Base-by-base conservation (phyloP, 2,113 vertebrate genomes). In the Trachemys scripta region DNA sequence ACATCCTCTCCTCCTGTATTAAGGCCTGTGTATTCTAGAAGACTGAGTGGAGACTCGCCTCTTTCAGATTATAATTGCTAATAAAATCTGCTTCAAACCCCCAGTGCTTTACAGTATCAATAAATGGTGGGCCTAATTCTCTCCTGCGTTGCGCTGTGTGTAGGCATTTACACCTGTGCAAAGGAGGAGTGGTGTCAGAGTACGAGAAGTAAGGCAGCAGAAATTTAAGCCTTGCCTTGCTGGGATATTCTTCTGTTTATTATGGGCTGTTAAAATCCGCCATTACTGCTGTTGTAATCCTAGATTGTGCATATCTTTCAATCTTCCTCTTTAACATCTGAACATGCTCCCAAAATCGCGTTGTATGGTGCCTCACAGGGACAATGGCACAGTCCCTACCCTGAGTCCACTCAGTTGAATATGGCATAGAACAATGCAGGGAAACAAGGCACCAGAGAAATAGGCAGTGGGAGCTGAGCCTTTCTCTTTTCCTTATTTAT, bases 281-380 rank as follows among this genome's bases (percentile, higher is more conserved):
- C 19, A n/a, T 19, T 35, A 0, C 0, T 80, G 82, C 0, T 19
- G 49, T 10, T 56, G 62, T 12, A 10, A 9, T 12, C 1, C 1
- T 51, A 82, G 38, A 17, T 54, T 65, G 57, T 19, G 49, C 24
- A 10, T 62, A 24, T 5, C 82, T 72, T 49, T 53, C 65, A 69
- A 4, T 1, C 22, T 88, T 1, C 11, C 87, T 56, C 25, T 87
- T 31, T 17, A 78, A 10, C 53, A 31, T 0, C 22, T 57, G 53
- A 93, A 10, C 0, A 4, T 25, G 85, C 54, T 82, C 50, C 19
- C 85, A 81, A 75, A 31, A 90, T 38, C 31, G 42, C 42, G 38
- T 11, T 82, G 25, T 59, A 59, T 81, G 57, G 8, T 47, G 22
- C n/a, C 38, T 80, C 27, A 27, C 72, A 82, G 54, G 29, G 72